Conservation (phyloP, 2,797 vertebrate species). For the Chaetophractus vellerosus region DNA sequence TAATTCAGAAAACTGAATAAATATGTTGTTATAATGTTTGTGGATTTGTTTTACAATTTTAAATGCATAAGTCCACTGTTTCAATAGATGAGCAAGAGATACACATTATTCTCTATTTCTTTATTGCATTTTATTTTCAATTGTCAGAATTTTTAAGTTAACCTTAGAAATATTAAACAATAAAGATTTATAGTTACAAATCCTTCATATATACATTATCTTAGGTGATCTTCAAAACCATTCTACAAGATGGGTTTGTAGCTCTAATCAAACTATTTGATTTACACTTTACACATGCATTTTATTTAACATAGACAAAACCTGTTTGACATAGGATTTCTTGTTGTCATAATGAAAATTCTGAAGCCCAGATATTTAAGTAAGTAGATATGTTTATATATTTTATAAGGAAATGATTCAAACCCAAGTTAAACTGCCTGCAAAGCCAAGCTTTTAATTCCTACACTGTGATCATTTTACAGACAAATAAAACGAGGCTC, state of each 20-base stretch:
- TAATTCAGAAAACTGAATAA: slow-evolving; percentile 39
- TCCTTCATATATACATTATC: background rate
- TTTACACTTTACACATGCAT: background rate
- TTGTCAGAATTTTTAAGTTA: slow-evolving; percentile 52
- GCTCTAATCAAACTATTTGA: background rate
- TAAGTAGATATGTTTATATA: background rate
- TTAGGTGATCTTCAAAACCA: background rate
- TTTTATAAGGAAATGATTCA: slow-evolving; percentile 10
- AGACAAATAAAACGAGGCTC: background rate
- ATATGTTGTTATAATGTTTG: background rate
- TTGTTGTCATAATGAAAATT: background rate
- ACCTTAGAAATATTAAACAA: background rate
- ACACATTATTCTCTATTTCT: background rate
- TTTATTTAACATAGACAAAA: slow-evolving; percentile 9
- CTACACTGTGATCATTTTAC: background rate
- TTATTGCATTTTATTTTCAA: background rate
- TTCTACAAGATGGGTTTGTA: background rate
- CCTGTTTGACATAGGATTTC: background rate
- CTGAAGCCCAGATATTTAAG: background rate
- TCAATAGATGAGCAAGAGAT: background rate
- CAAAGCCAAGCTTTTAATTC: background rate
- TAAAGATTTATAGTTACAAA: slow-evolving; percentile 24
- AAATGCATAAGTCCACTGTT: background rate
- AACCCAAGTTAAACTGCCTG: background rate
- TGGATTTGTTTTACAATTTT: background rate